Percentiles rank a stretch among this genome's conserved stretches.
Conservation (phyloP, 64 coral and sea anemone genomes). For the Hydrozoanthus tunicans region DNA sequence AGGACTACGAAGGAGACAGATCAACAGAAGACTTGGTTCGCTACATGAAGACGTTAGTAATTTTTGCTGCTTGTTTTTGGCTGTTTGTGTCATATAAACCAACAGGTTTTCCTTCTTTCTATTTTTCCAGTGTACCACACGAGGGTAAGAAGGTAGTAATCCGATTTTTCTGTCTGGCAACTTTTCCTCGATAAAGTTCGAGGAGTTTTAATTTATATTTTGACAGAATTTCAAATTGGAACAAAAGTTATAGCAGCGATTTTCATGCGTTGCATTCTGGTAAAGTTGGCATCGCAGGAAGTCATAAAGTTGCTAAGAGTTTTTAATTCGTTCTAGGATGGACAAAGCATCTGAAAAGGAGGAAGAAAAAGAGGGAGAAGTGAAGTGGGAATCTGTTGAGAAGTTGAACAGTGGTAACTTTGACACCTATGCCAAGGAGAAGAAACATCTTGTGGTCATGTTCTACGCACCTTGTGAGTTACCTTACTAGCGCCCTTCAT, state of each 20-base stretch:
- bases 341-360: slow-evolving; percentile 25
- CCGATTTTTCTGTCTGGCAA: no score
- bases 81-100: neutral
- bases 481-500: neutral
- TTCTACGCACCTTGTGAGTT: slow-evolving; percentile 98
- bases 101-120: neutral
- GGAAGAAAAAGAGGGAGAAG: slow-evolving; percentile 42
- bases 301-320: no score
- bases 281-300: no score
- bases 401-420: slow-evolving; percentile 63
- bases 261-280: no score
- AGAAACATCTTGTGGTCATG: slow-evolving; percentile 88
- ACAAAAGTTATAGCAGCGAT: no score
- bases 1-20: slow-evolving; percentile 94
- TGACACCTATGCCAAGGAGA: slow-evolving; percentile 67
- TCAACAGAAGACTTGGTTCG: slow-evolving; percentile 65
- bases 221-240: no score
- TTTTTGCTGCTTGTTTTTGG: neutral
- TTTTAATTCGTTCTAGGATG: neutral
- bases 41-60: slow-evolving; percentile 78
- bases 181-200: no score
- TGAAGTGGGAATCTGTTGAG: slow-evolving; percentile 59
- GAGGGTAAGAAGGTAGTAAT: no score
- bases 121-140: neutral
- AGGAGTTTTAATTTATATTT: no score